phyloP scores from a whole-genome alignment of 2,113 vertebrate genomes.

The Cepphus grylle region DNA sequence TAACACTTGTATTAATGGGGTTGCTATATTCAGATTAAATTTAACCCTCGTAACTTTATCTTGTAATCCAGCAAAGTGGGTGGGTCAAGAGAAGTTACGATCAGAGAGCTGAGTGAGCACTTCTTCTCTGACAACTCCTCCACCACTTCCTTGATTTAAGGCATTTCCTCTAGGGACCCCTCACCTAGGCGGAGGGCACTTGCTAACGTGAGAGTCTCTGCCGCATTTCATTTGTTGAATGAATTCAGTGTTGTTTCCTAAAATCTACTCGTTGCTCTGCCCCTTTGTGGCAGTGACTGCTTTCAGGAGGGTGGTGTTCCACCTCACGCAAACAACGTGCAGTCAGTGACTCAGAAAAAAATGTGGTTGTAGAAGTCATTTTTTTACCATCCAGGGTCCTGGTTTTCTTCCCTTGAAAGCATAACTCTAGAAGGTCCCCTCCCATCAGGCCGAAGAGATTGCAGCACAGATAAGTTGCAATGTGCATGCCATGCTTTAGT shows the following conservation, averaged over 20 bases:
- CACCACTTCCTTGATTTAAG: constrained; percentile 8
- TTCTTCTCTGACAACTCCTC: not conserved
- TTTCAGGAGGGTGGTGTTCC: not conserved
- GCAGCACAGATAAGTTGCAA: not conserved
- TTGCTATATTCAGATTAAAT: constrained; percentile 48
- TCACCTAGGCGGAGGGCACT: not conserved
- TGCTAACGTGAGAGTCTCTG: not conserved
- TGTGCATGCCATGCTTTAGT: not conserved
- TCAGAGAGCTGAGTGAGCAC: constrained; percentile 2
- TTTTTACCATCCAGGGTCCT: not conserved
- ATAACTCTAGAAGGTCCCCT: not conserved
- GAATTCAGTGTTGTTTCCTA: not conserved
- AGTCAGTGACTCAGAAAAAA: not conserved
- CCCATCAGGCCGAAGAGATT: not conserved
- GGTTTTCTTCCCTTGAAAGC: constrained; percentile 30
- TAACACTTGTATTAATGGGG: constrained; percentile 28
- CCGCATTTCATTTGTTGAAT: not conserved
- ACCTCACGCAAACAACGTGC: not conserved
- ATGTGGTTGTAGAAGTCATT: not conserved
- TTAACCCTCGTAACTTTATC: constrained; percentile 43
- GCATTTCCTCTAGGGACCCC: not conserved
- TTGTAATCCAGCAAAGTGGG: constrained; percentile 43
- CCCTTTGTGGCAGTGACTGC: not conserved
- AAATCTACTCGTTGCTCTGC: not conserved
- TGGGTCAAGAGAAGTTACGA: not conserved